Evolutionary conservation across 2,113 vertebrate species (phyloP).

Genomic region (Mormyrus lacerda): DNA sequence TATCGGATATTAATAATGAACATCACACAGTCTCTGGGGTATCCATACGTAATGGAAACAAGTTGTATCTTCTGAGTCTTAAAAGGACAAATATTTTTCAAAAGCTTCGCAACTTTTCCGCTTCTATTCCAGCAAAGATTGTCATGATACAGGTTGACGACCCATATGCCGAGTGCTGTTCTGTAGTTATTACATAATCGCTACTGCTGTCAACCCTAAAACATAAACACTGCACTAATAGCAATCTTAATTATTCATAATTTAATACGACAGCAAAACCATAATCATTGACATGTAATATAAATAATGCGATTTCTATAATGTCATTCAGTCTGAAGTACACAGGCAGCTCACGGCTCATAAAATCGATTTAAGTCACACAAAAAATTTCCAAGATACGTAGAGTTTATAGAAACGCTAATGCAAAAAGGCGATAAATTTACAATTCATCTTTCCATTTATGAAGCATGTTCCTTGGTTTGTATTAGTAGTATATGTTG

Average conservation of each 20-base stretch:
- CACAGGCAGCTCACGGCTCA: not conserved
- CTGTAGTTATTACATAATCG: not conserved
- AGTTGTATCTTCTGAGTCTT: not conserved
- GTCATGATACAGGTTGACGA: not conserved
- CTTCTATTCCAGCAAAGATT: not conserved
- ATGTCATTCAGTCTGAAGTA: not conserved
- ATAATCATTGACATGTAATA: not conserved
- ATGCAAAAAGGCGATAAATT: not conserved
- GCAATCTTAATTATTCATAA: not conserved
- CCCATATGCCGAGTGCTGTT: not conserved
- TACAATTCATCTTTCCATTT: too few species aligned
- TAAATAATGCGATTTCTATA: not conserved
- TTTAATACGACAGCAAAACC: not conserved
- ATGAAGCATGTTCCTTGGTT: not conserved
- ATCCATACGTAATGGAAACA: not conserved
- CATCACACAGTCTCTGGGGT: not conserved
- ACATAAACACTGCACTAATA: not conserved
- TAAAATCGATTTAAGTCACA: not conserved
- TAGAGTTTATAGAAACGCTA: not conserved
- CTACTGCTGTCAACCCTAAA: not conserved
- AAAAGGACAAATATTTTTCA: not conserved
- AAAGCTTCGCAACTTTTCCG: not conserved
- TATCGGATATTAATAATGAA: slow-evolving; percentile 13
- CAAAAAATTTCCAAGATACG: not conserved
- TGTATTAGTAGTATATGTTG: not conserved